These are phyloP conservation scores for Megatriorchis doriae DNA, from an alignment of 2,113 vertebrate species.

Conservation along the genomic window DNA sequence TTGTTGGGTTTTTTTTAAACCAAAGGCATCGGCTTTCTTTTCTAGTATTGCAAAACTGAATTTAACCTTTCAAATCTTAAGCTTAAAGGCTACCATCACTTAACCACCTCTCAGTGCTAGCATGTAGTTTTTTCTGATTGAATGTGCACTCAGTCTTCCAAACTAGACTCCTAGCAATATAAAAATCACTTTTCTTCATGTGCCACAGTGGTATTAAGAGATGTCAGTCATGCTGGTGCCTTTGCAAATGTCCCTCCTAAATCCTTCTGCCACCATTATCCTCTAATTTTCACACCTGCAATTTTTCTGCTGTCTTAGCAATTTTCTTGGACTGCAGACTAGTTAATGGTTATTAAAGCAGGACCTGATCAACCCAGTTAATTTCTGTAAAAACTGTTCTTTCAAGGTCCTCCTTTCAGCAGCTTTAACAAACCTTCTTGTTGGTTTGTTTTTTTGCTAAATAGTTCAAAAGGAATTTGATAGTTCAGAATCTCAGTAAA, in stretches of 20 bases:
- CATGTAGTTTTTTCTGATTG: not conserved
- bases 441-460: not conserved
- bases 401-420: not conserved
- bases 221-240: not conserved
- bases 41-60: not conserved
- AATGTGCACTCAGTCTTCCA: not conserved
- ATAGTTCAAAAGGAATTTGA: not conserved
- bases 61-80: not conserved
- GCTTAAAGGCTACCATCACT: not conserved
- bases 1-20: not conserved
- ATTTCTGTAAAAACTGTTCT: not conserved
- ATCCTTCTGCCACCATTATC: not conserved
- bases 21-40: not conserved
- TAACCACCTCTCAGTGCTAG: not conserved
- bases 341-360: not conserved
- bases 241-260: not conserved
- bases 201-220: not conserved
- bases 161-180: not conserved
- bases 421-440: not conserved
- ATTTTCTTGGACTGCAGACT: not conserved
- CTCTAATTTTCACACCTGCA: not conserved
- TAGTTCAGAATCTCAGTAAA: not conserved
- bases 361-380: not conserved
- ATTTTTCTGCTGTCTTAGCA: not conserved
- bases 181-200: not conserved